Evolutionary conservation across 2,888 invertebrate genomes (phyloP), one percentile per base, ranked within the genome.

Genomic region (Ochropleura leucogaster): DNA sequence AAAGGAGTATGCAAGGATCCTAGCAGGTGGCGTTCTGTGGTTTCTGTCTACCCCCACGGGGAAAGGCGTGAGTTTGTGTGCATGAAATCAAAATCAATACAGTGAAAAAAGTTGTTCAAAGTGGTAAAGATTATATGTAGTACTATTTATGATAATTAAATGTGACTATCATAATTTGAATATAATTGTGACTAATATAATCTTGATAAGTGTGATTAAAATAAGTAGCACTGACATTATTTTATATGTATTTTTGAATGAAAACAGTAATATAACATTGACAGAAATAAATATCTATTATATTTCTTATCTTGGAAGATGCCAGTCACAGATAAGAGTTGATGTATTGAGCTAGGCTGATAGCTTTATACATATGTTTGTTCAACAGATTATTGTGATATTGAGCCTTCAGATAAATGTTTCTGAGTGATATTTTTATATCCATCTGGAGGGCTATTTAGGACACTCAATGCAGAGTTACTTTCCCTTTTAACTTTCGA

Each of bases 291-390:
- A 44, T 74, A 76, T 70, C 68, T 73, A 77, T 7, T 74, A 68
- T 79, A 79, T 81, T 80, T 72, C 57, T 88, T 91, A 89, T 91
- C 90, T 84, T 80, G 63, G 62, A 65, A 90, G 87, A 91, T 90
- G 90, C 84, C 91, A 88, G 88, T 89, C 87, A 88, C 67, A 80
- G 92, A 93, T 93, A 91, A 92, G 83, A 62, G 66, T 88, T 93
- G 91, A 92, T 91, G 89, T 92, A 90, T 90, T 89, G 85, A 89
- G 88, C 83, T 83, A 40, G 74, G 68, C 82, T 85, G 90, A 89
- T 90, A 89, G 49, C 65, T 72, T 60, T 70, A 66, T 85, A 75
- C 68, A 74, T 71, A 75, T 83, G 81, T 88, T 30, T 85, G 78
- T 84, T 71, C 72, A 77, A 70, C 66, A 85, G 89, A 88, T 90